Base-by-base conservation (phyloP, 2,888 invertebrate genomes). In the Drosophila cyrtoloma region DNA sequence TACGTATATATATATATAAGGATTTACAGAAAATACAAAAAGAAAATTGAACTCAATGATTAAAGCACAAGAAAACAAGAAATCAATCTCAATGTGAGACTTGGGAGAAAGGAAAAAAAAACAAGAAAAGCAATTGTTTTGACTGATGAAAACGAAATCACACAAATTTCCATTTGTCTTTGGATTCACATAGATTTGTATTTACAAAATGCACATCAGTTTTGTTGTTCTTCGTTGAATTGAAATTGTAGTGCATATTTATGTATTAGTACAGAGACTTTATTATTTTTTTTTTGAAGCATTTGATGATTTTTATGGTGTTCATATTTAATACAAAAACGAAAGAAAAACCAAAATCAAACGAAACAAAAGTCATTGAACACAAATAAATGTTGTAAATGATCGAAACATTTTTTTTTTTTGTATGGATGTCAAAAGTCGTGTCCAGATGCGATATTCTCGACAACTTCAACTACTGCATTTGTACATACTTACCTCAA, bases 251-350 rank as follows among this genome's bases (percentile, higher is more conserved):
- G 77, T 75, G 61, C 59, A 59, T 62, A 61, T 66, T 66, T 65
- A 60, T 61, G 42, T 75, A 19, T 65, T 55, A 51, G 56, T 59
- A 42, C 16, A 35, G 30, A 58, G 22, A 47, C 32, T 71, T 47
- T 33, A 7, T 28, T 28, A 28, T 32, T 28, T 28, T 26, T 28
- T 19, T 58, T 67, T 76, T 75, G 67, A 82, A 89, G 86, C 82
- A 80, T 89, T 93, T 92, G 93, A 93, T 93, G 93, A 93, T 93
- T 93, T 93, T 93, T 92, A 92, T 92, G 92, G 91, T 88, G 84
- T 80, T 56, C 60, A 53, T 42, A 70, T 69, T 69, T 30, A 71
- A 63, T 71, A 65, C 44, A 51, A 64, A 61, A 52, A 44, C 5
- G 52, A 55, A 44, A 66, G 5, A 57, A 30, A 28, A 64, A 56